Conservation (phyloP, 1,140 invertebrate species). For the Drosophila mauritiana region DNA sequence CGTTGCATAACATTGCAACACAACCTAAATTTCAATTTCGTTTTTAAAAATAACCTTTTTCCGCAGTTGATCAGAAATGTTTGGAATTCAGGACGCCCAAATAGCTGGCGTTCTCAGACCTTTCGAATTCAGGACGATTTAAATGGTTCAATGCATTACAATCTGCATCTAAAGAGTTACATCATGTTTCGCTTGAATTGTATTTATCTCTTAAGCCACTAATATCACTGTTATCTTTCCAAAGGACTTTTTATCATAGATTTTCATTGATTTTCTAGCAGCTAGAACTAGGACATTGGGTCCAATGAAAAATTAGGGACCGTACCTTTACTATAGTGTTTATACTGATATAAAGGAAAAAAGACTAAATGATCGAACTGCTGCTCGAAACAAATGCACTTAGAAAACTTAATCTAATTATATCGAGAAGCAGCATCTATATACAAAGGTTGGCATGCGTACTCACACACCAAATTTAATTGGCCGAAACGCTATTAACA, state of each 20-base stretch:
- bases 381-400: constrained; percentile 48
- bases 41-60: neutral
- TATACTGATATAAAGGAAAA: constrained; percentile 76
- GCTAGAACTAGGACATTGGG: constrained; percentile 19
- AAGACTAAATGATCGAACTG: constrained; percentile 67
- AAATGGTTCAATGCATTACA: constrained; percentile 1
- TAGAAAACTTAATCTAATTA: constrained; percentile 48
- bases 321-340: constrained; percentile 75
- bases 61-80: neutral
- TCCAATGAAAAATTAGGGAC: constrained; percentile 18
- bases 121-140: constrained; percentile 6
- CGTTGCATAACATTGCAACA: constrained; percentile 1
- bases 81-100: neutral
- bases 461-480: constrained; percentile 21
- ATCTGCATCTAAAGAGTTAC: neutral
- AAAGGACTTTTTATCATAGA: neutral
- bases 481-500: constrained; percentile 42
- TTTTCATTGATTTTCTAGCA: constrained; percentile 2
- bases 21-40: neutral
- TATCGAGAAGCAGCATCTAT: constrained; percentile 34
- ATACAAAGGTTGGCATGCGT: constrained; percentile 21
- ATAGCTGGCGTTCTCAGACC: neutral
- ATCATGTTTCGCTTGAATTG: neutral
- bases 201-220: neutral
- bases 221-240: neutral